A percentile compares a stretch with the other conserved stretches of the same genome.
Evolutionary conservation across 2,797 vertebrate genomes (phyloP).

Genomic region (Oryzias sinensis): DNA sequence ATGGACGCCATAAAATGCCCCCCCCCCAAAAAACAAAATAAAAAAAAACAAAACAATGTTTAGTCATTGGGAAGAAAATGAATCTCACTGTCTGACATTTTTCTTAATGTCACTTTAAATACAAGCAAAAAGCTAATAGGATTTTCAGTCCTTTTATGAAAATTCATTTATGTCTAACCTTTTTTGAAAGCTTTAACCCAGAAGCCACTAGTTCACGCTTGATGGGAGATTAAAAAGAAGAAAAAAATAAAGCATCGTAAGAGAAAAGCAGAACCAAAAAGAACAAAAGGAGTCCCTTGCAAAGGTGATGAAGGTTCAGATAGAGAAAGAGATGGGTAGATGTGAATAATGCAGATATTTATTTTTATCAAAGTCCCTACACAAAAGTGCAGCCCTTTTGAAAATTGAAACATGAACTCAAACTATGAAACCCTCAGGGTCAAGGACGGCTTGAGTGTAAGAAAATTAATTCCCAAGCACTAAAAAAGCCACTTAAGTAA

Average conservation of each 20-base stretch:
- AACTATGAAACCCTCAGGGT: slow-evolving; percentile 83
- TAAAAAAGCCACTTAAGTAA: slow-evolving; percentile 92
- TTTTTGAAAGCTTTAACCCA: slow-evolving; percentile 21
- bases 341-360: slow-evolving; percentile 14
- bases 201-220: slow-evolving; percentile 7
- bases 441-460: slow-evolving; percentile 82
- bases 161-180: slow-evolving; percentile 25
- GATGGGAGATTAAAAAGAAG: slow-evolving; percentile 10
- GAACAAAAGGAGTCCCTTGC: background rate
- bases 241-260: slow-evolving; percentile 1
- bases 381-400: slow-evolving; percentile 43
- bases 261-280: slow-evolving; percentile 1
- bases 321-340: slow-evolving; percentile 5
- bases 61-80: slow-evolving; percentile 20
- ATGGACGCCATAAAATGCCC: background rate
- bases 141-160: slow-evolving; percentile 22
- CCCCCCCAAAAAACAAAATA: no score
- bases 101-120: slow-evolving; percentile 28
- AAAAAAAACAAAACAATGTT: slow-evolving; percentile 9
- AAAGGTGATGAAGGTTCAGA: slow-evolving; percentile 14
- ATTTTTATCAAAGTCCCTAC: slow-evolving; percentile 11
- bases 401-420: slow-evolving; percentile 70
- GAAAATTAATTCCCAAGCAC: slow-evolving; percentile 85
- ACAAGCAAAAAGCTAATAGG: slow-evolving; percentile 3
- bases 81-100: slow-evolving; percentile 7